phyloP scores from a whole-genome alignment of 2,113 vertebrate genomes.

The Sorex araneus region DNA sequence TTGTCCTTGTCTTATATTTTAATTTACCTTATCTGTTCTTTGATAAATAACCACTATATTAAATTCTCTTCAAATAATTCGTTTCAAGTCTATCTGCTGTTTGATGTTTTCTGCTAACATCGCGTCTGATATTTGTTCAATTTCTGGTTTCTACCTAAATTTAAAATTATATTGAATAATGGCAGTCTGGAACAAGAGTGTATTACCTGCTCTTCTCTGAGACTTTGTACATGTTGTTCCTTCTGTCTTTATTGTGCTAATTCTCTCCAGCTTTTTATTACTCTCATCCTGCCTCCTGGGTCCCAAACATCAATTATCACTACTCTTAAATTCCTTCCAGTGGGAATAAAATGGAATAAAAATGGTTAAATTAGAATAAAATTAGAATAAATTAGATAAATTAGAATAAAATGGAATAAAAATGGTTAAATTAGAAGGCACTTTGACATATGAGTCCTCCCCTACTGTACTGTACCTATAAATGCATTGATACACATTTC shows the following conservation, averaged over 20 bases:
- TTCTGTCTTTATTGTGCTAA: background rate
- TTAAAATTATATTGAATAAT: slow-evolving; percentile 2
- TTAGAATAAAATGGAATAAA: too few species aligned
- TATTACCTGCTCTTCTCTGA: background rate
- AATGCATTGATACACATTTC: background rate
- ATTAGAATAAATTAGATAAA: too few species aligned
- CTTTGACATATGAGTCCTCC: too few species aligned
- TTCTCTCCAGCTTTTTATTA: background rate
- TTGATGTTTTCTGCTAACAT: background rate
- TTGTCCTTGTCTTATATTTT: slow-evolving; percentile 1
- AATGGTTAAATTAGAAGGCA: background rate
- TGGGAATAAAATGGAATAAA: background rate
- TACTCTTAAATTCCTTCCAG: background rate
- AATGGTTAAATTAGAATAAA: background rate
- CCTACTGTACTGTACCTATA: background rate
- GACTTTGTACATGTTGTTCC: background rate
- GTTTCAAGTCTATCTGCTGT: background rate
- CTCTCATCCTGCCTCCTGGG: background rate
- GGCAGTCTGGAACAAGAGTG: background rate
- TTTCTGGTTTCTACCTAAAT: background rate
- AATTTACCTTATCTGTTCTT: background rate
- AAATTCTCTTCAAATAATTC: background rate
- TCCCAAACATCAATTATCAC: background rate
- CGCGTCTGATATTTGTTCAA: background rate
- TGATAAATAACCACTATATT: slow-evolving; percentile 6